phyloP scores from a whole-genome alignment of 2,888 invertebrate genomes.

The Drosophila tripunctata region DNA sequence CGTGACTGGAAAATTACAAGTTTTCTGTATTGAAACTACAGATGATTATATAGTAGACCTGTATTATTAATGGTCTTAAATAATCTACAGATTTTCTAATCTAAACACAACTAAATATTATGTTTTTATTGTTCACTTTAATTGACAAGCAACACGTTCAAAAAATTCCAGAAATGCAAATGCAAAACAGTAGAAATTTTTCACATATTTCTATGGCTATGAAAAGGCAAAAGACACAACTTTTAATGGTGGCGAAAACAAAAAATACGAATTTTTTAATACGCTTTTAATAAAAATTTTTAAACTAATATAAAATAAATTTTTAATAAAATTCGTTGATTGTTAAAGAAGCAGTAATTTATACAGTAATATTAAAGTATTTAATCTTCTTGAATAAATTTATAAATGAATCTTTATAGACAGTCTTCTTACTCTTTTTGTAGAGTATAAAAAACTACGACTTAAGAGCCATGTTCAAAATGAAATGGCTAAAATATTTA shows the following conservation, averaged over 20 bases:
- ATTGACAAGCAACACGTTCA: neutral
- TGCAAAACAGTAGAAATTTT: conserved; percentile 64
- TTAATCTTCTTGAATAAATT: no score
- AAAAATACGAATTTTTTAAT: no score
- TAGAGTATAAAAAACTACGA: conserved; percentile 13
- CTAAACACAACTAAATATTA: neutral
- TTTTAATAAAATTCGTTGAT: no score
- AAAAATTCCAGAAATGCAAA: conserved; percentile 32
- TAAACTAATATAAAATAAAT: no score
- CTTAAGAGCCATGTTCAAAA: conserved; percentile 41
- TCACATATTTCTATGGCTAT: conserved; percentile 40
- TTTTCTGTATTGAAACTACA: neutral
- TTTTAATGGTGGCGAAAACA: conserved; percentile 13
- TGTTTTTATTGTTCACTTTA: neutral
- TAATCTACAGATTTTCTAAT: neutral
- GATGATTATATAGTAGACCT: conserved; percentile 1
- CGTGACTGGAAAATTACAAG: conserved; percentile 21
- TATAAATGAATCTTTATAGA: no score
- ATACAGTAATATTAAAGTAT: no score
- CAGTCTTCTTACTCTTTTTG: no score
- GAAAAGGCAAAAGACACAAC: conserved; percentile 33
- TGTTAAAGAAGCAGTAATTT: no score
- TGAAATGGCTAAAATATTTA: conserved; percentile 77
- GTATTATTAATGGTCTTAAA: neutral
- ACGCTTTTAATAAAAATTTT: no score